phyloP scores from a whole-genome alignment of 1,140 invertebrate genomes.

The Drosophila nigrodunni region DNA sequence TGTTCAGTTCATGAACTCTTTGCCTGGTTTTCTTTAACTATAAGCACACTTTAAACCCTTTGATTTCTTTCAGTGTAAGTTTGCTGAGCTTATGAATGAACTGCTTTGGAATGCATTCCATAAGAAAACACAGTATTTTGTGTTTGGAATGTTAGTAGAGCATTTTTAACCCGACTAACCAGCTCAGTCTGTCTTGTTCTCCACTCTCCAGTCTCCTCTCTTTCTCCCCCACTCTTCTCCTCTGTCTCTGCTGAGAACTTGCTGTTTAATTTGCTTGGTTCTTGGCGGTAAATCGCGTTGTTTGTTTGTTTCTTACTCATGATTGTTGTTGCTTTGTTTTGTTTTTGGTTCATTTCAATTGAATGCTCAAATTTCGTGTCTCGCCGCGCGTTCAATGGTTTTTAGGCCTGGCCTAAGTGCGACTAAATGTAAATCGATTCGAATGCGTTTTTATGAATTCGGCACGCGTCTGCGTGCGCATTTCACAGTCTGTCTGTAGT shows the following conservation, averaged over 20 bases:
- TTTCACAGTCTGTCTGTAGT: slow-evolving; percentile 42
- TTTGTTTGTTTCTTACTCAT: slow-evolving; percentile 15
- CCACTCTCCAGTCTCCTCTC: not conserved
- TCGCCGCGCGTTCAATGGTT: slow-evolving; percentile 44
- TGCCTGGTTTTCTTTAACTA: too few relatives aligned
- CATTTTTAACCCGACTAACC: slow-evolving; percentile 4
- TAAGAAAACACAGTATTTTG: not conserved
- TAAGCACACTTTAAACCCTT: not conserved
- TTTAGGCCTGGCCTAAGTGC: slow-evolving; percentile 55
- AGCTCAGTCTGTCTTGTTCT: not conserved
- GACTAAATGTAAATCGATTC: slow-evolving; percentile 75
- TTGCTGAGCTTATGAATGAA: not conserved
- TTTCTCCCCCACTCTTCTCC: not conserved
- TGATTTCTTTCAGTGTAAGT: not conserved
- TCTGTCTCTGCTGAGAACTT: not conserved
- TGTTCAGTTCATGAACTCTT: not conserved
- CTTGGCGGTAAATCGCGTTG: slow-evolving; percentile 39
- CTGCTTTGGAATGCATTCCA: not conserved
- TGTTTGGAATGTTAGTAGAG: slow-evolving; percentile 6
- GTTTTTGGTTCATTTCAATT: slow-evolving; percentile 58
- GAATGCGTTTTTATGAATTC: slow-evolving; percentile 80
- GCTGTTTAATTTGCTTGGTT: slow-evolving; percentile 23
- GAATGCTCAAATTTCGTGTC: slow-evolving; percentile 71
- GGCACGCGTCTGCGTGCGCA: slow-evolving; percentile 79
- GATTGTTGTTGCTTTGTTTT: slow-evolving; percentile 13